Evolutionary conservation across 1,140 invertebrate species (phyloP), one percentile per base, ranked within the genome.

Genomic region (Onthophagus taurus): DNA sequence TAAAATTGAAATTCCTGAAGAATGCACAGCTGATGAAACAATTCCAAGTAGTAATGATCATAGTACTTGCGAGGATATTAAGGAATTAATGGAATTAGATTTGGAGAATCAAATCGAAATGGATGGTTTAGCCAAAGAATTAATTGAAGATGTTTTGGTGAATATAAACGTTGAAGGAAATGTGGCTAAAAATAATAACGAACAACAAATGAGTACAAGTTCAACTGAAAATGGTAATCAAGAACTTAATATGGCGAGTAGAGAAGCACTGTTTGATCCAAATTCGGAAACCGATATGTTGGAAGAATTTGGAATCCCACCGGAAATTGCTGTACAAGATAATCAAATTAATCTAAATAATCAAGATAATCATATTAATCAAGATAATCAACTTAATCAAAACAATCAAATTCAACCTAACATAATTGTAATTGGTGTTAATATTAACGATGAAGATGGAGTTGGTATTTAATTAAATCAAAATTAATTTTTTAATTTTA

Each of bases 231-330:
- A 42, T 43, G 4, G 24, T 19, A 38, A 20, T 39, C 37, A 29
- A 7, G 21, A 35, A 37, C 21, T 48, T 18, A 48, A 49, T 13
- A 44, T 45, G 18, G 50, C 58, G 3, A 61, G 57, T 29, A 50
- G 52, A 23, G 61, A 64, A 50, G 60, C 53, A 2, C 39, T 62
- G 1, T 61, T 51, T 34, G 61, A 64, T 48, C 53, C 51, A 5
- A 58, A 58, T 48, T 62, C 60, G 2, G 47, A 57, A 23, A 36
- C 45, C 23, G 59, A 62, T 37, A 37, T 61, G 31, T 31, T 60
- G 5, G 57, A 59, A 26, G 61, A 59, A 30, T 59, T 54, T 23
- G 54, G 55, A 14, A 51, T 53, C 12, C 44, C 51, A 4, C 26
- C 50, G n/a, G n/a, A n/a, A n/a, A n/a, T n/a, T n/a, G n/a, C n/a